A percentile compares a stretch with the other conserved stretches of the same genome.
Evolutionary conservation across 2,113 vertebrate species (phyloP).

Genomic region (Clinocottus analis): DNA sequence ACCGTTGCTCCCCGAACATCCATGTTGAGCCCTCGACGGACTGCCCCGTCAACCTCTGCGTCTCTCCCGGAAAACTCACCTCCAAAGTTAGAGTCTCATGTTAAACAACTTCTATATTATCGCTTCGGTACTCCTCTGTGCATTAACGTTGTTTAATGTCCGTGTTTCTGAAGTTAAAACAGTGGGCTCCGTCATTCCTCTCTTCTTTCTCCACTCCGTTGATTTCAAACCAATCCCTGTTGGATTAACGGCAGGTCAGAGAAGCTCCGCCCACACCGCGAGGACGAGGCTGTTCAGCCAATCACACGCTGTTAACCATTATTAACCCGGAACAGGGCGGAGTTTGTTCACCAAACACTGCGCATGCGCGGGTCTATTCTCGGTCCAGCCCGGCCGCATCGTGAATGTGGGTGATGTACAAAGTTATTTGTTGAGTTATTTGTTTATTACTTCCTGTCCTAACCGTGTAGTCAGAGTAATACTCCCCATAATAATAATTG

Average conservation of each 20-base stretch:
- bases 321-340: slow-evolving; percentile 34
- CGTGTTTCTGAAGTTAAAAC: background rate
- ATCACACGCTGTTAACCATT: slow-evolving; percentile 47
- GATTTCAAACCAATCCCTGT: slow-evolving; percentile 40
- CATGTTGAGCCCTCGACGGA: slow-evolving; percentile 63
- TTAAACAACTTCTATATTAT: accelerated
- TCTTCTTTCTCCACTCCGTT: slow-evolving; percentile 14
- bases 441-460: slow-evolving; percentile 32
- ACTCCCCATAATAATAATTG: background rate
- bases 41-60: slow-evolving; percentile 36
- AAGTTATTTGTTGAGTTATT: slow-evolving; percentile 9
- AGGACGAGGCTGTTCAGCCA: slow-evolving; percentile 44
- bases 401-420: slow-evolving; percentile 12
- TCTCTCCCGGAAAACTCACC: slow-evolving; percentile 25
- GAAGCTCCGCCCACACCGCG: slow-evolving; percentile 40
- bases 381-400: background rate
- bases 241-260: slow-evolving; percentile 61
- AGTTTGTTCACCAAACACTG: background rate
- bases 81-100: slow-evolving; percentile 44
- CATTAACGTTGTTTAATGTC: background rate
- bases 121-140: background rate
- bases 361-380: slow-evolving; percentile 59
- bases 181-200: slow-evolving; percentile 6
- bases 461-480: background rate
- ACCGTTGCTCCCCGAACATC: slow-evolving; percentile 68